phyloP scores from a whole-genome alignment of 2,113 vertebrate species.

The Myanophis thanlyinensis region DNA sequence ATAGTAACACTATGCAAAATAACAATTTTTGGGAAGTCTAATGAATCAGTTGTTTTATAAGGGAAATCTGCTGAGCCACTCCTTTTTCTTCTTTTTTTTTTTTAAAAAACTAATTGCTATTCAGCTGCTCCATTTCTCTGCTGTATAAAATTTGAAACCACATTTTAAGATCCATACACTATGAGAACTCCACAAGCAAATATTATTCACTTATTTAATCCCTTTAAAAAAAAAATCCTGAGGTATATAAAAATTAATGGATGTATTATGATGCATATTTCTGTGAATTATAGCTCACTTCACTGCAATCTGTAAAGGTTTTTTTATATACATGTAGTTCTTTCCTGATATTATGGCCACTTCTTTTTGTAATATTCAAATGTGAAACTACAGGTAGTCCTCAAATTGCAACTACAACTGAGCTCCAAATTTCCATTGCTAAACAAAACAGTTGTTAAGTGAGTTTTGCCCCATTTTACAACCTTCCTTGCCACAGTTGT shows the following conservation, averaged over 20 bases:
- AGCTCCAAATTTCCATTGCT: background rate
- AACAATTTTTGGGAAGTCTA: constrained; percentile 22
- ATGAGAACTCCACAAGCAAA: background rate
- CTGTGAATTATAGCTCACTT: background rate
- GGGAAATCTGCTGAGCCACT: background rate
- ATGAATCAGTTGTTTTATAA: constrained; percentile 31
- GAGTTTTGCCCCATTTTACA: background rate
- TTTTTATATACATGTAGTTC: background rate
- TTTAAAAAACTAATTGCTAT: background rate
- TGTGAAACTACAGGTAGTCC: background rate
- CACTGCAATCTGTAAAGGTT: background rate
- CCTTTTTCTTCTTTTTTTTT: background rate
- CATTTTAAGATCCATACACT: background rate
- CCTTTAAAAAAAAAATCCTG: background rate
- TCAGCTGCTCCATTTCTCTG: background rate
- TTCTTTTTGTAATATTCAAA: background rate
- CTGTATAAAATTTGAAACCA: background rate
- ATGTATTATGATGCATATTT: background rate
- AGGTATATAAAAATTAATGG: background rate
- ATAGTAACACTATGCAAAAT: background rate
- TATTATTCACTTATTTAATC: background rate
- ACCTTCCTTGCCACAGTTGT: background rate
- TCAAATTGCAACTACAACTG: background rate
- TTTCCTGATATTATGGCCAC: background rate
- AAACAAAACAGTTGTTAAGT: background rate